Percentiles rank a stretch among this genome's conserved stretches.
phyloP scores from a whole-genome alignment of 2,113 vertebrate genomes.

The Calypte anna region DNA sequence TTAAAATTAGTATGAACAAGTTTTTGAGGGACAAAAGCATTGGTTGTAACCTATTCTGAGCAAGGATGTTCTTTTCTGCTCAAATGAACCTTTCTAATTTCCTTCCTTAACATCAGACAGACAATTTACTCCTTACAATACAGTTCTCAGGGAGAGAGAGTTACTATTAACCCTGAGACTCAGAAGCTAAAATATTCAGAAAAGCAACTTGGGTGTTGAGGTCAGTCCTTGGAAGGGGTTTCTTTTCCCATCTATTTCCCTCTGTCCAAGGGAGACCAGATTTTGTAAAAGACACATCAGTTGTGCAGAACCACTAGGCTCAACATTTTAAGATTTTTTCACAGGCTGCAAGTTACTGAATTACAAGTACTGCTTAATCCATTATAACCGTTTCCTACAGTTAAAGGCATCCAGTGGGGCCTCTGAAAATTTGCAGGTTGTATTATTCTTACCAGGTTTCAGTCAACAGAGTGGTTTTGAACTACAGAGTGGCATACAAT shows the following conservation, averaged over 20 bases:
- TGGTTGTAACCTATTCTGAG: not conserved
- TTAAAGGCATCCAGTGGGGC: not conserved
- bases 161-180: not conserved
- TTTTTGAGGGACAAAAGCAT: not conserved
- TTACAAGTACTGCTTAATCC: not conserved
- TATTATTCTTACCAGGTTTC: not conserved
- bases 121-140: not conserved
- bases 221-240: not conserved
- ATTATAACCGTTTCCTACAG: not conserved
- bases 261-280: not conserved
- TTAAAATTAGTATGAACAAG: not conserved
- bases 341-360: not conserved
- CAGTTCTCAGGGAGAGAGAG: not conserved
- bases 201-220: not conserved
- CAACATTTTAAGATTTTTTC: not conserved
- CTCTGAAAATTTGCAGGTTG: not conserved
- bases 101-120: not conserved
- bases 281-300: not conserved
- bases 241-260: not conserved
- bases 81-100: not conserved
- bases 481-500: not conserved
- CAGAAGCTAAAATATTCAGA: not conserved
- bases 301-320: not conserved
- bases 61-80: not conserved
- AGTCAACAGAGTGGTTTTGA: slow-evolving; percentile 21